Conservation (phyloP, 2,113 vertebrate species). For the Pelvicachromis taeniatus region DNA sequence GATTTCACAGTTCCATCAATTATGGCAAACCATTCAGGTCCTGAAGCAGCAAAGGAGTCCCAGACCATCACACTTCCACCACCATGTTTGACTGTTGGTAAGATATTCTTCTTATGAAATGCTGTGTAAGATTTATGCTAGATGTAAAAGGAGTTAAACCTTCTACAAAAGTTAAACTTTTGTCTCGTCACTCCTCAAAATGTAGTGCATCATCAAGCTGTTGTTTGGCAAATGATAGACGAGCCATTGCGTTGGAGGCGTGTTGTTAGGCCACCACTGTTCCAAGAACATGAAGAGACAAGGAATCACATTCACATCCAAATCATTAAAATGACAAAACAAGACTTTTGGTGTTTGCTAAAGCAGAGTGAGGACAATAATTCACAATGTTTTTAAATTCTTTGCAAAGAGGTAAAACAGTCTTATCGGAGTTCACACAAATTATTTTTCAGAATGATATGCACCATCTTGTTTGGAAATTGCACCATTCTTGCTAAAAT, state of each 20-base stretch:
- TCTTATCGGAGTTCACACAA: neutral
- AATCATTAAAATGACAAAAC: neutral
- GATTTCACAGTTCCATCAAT: neutral
- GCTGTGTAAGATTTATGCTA: accelerated
- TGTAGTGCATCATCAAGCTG: neutral
- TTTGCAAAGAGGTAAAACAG: neutral
- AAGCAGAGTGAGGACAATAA: neutral
- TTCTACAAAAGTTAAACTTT: too few relatives aligned
- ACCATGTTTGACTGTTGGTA: neutral
- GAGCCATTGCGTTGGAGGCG: accelerated
- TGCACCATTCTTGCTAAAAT: neutral
- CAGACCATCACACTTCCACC: neutral
- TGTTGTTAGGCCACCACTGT: neutral
- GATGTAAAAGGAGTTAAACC: neutral
- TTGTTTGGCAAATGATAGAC: neutral
- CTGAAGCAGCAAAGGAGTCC: neutral
- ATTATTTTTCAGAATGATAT: neutral
- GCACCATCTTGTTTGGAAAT: neutral
- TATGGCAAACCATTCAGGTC: neutral
- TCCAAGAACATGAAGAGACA: neutral
- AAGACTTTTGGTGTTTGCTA: neutral
- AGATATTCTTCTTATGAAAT: neutral
- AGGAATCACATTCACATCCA: neutral
- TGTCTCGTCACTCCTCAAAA: too few relatives aligned
- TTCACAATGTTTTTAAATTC: neutral